Base-by-base conservation (phyloP, 2,113 vertebrate species). In the Muntiacus muntjak region DNA sequence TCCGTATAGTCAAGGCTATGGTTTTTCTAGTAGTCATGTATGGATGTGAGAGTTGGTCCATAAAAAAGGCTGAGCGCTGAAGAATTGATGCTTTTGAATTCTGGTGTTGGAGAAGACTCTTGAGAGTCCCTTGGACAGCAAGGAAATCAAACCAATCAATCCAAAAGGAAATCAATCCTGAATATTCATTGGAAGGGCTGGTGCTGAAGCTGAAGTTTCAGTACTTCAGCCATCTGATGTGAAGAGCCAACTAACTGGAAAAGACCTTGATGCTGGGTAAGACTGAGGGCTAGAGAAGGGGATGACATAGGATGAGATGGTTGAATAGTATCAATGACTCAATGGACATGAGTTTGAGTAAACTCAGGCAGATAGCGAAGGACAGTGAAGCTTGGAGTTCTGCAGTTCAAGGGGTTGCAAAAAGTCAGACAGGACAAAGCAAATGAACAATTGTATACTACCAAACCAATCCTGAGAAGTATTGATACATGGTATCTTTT, bases 51-150 rank as follows among this genome's bases (percentile, higher is more conserved):
- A 74, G n/a, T 74, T 74, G 67, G 67, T 40, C 62, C 36, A 74
- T 74, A 13, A 40, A 40, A 21, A 40, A 6, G n/a, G 19, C 67
- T 74, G 67, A 74, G 67, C 0, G 1, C n/a, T 0, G 1, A 40
- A 12, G 10, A 74, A 74, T 6, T 40, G 19, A 74, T 40, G n/a
- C 67, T 40, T 74, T 74, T 74, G 67, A 74, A 74, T 10, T 74
- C 19, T 8, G 7, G 67, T 40, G n/a, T 25, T 74, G 67, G 36
- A 74, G 67, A 74, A 74, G 10, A 40, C n/a, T 64, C 30, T 74
- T 23, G 19, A 40, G n/a, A 74, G n/a, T 23, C 19, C n/a, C 19
- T 74, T 6, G 19, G n/a, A 74, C 67, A 74, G 47, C 10, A 74
- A 74, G 67, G 67, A 74, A 21, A 74, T 23, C 36, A 40, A 40